Conservation (phyloP, 2,888 invertebrate species). For the Callosobruchus maculatus region DNA sequence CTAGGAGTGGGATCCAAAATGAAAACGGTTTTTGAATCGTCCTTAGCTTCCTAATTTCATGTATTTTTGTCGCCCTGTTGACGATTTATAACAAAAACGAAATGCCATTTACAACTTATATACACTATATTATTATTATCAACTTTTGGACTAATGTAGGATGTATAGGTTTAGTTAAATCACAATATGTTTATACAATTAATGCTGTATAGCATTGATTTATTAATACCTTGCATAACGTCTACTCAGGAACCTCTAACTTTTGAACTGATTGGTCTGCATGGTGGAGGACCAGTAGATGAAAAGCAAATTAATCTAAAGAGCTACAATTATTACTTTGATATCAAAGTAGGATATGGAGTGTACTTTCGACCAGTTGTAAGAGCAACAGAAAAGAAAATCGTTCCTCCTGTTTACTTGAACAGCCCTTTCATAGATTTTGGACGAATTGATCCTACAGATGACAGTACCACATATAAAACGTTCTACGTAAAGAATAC, state of each 20-base stretch:
- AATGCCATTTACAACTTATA: no score
- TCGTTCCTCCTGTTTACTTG: constrained; percentile 34
- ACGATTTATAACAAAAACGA: no score
- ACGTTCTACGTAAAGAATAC: constrained; percentile 26
- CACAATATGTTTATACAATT: no score
- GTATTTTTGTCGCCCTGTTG: no score
- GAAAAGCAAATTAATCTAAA: constrained; percentile 11
- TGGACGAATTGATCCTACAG: constrained; percentile 25
- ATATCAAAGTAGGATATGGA: constrained; percentile 29
- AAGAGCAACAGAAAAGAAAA: constrained; percentile 9
- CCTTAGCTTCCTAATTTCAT: no score
- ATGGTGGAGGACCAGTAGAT: constrained; percentile 7
- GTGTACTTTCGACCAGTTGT: constrained; percentile 38
- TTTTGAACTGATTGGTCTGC: constrained; percentile 36
- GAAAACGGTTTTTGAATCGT: no score
- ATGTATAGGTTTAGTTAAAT: no score
- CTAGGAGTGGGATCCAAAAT: no score
- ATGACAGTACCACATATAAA: constrained; percentile 8
- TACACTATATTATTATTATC: no score
- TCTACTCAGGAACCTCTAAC: constrained; percentile 37
- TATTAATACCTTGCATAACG: no score
- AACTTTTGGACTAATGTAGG: no score
- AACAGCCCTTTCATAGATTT: constrained; percentile 42
- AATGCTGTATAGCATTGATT: no score
- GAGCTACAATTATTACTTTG: constrained; percentile 18